phyloP scores from a whole-genome alignment of 2,888 invertebrate genomes.

The Dasypolia templi region DNA sequence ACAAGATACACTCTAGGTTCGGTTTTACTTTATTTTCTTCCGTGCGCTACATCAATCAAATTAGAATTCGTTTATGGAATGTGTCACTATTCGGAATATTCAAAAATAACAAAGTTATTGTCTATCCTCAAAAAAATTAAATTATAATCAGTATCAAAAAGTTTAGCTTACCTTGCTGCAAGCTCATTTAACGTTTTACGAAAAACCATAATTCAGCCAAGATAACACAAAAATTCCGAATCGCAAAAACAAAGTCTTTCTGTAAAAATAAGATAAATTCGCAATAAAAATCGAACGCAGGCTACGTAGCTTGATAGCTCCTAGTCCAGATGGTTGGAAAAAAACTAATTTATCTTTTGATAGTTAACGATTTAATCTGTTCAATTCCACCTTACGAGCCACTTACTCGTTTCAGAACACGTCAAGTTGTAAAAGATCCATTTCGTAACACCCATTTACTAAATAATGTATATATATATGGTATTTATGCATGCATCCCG shows the following conservation, averaged over 20 bases:
- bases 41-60: slow-evolving; percentile 28
- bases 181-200: neutral
- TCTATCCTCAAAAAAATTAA: neutral
- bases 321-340: neutral
- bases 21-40: slow-evolving; percentile 36
- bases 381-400: slow-evolving; percentile 26
- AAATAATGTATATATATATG: slow-evolving; percentile 27
- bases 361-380: slow-evolving; percentile 37
- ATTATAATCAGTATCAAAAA: neutral
- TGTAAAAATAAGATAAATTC: slow-evolving; percentile 16
- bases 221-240: slow-evolving; percentile 8
- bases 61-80: neutral
- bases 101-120: neutral
- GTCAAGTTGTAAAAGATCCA: slow-evolving; percentile 51
- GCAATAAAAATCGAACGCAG: slow-evolving; percentile 18
- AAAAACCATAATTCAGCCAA: neutral
- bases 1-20: slow-evolving; percentile 21
- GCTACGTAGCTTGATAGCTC: slow-evolving; percentile 12
- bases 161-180: neutral
- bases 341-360: slow-evolving; percentile 46
- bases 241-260: neutral
- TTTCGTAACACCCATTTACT: slow-evolving; percentile 32
- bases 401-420: slow-evolving; percentile 15
- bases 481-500: slow-evolving; percentile 41
- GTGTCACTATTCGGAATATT: neutral